Percentiles rank a stretch among this genome's conserved stretches.
phyloP scores from a whole-genome alignment of 2,797 vertebrate species.

The Sebastes cheni region DNA sequence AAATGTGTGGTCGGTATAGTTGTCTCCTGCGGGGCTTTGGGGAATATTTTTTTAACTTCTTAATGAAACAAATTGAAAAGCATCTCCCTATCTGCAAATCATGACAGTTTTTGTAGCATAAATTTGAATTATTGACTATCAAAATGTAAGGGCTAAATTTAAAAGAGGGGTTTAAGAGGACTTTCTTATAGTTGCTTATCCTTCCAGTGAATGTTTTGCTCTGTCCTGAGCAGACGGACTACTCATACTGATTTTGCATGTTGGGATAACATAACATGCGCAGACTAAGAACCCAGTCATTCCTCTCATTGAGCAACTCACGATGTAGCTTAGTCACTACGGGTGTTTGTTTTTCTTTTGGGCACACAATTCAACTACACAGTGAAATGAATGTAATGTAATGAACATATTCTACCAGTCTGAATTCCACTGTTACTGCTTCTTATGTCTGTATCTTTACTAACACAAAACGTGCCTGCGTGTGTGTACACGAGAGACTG shows the following conservation, averaged over 20 bases:
- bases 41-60: neutral
- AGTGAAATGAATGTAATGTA: neutral
- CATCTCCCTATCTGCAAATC: neutral
- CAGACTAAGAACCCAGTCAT: neutral
- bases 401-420: neutral
- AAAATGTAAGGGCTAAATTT: neutral
- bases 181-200: neutral
- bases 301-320: neutral
- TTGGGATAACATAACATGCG: neutral
- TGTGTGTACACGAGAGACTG: constrained; percentile 1
- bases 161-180: neutral
- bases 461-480: neutral
- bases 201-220: neutral
- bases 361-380: neutral
- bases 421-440: neutral
- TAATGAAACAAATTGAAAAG: neutral
- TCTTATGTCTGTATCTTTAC: neutral
- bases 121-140: neutral
- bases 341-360: neutral
- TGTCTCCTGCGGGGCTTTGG: neutral
- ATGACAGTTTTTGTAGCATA: neutral
- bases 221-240: neutral
- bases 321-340: neutral
- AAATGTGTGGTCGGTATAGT: neutral
- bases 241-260: neutral